These are phyloP conservation scores for Myrmecophaga tridactyla DNA, from an alignment of 2,113 vertebrate species.

Conservation along the genomic window DNA sequence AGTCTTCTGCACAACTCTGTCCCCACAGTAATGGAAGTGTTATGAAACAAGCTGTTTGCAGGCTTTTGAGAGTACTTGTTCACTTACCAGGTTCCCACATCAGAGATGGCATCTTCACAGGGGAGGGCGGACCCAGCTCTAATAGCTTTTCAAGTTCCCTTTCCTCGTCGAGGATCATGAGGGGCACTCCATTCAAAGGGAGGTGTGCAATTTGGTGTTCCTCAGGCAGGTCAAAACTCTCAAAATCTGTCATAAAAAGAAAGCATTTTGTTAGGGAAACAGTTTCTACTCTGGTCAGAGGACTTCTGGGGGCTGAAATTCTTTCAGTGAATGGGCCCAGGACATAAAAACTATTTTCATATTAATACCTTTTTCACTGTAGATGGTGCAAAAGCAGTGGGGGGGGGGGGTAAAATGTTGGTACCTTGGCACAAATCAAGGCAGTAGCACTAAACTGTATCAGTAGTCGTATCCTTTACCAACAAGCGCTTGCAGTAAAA, in stretches of 20 bases:
- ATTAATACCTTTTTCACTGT: not conserved
- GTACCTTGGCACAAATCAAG: not conserved
- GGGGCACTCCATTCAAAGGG: constrained; percentile 81
- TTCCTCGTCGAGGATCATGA: constrained; percentile 78
- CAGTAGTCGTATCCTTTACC: not conserved
- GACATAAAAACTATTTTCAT: not conserved
- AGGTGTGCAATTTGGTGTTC: constrained; percentile 81
- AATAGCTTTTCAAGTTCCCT: constrained; percentile 61
- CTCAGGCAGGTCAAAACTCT: constrained; percentile 85
- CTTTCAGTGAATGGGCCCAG: not conserved
- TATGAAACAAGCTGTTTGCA: not conserved
- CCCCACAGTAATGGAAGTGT: not conserved
- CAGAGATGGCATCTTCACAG: constrained; percentile 63
- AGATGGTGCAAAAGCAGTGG: not conserved
- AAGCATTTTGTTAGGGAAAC: not conserved
- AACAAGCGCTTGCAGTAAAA: not conserved
- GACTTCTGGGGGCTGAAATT: not conserved
- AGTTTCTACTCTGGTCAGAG: not conserved
- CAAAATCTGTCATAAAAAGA: constrained; percentile 79
- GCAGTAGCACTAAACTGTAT: not conserved
- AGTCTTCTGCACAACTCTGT: not conserved
- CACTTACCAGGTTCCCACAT: constrained; percentile 81
- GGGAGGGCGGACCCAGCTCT: constrained; percentile 70
- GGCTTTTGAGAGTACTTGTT: not conserved
- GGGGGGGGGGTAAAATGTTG: not conserved